Base-by-base conservation (phyloP, 2,113 vertebrate species). In the Pachypanchax playfairii region DNA sequence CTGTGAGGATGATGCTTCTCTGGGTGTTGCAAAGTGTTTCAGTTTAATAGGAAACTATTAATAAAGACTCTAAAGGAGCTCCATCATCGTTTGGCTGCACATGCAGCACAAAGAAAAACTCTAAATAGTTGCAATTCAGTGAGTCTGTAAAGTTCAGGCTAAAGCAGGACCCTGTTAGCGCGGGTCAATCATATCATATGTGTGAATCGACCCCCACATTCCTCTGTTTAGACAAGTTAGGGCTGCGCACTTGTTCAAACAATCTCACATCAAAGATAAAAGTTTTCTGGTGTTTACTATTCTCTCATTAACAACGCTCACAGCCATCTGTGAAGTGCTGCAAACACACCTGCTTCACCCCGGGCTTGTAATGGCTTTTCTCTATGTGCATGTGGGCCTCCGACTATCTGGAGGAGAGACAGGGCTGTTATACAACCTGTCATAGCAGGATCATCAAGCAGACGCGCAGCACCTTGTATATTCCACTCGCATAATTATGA, bases 341-440 rank as follows among this genome's bases (percentile, higher is more conserved):
- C 75, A 84, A 84, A 89, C 89, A 88, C 90, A 91, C 91, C 91
- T 92, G 91, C 89, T 87, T 83, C 85, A 83, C 84, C 78, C 88
- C 80, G 85, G 70, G 88, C 86, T 68, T 74, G 79, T 91, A 90
- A 91, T 87, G 87, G 85, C 82, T 90, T 92, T 91, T 90, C 89
- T 88, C 78, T 73, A 89, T 89, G 87, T 91, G 87, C 84, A 75
- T 70, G 61, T 77, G 80, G 82, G 76, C 80, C 87, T 88, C 59
- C 54, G 6, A 74, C 73, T 80, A 79, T 79, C 75, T 84, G 73
- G 77, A 79, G 78, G 80, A 86, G 83, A 59, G 69, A n/a, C n/a
- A 47, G 62, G 75, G 85, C 80, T 81, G 85, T 86, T 86, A 81
- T 67, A 83, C n/a, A 77, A 84, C 80, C 84, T 87, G 88, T 90